Evolutionary conservation across 2,888 invertebrate genomes (phyloP).

Genomic region (Athalia rosae): DNA sequence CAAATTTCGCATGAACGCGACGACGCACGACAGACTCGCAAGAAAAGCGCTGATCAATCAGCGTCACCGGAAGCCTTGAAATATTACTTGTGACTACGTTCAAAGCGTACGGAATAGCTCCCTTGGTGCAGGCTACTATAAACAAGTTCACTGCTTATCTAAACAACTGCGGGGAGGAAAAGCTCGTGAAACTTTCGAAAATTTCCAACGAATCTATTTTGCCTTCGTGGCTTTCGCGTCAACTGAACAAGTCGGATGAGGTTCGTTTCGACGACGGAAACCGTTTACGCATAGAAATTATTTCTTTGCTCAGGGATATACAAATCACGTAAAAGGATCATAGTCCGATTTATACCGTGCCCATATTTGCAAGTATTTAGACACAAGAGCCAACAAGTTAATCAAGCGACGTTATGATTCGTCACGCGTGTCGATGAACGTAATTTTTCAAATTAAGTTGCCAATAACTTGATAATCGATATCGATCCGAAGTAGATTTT

Average conservation of each 20-base stretch:
- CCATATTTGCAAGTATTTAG: too few species aligned
- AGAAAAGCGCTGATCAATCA: constrained; percentile 22
- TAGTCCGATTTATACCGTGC: too few species aligned
- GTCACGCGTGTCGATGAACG: too few species aligned
- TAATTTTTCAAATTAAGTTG: too few species aligned
- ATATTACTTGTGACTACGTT: constrained; percentile 8
- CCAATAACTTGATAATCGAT: too few species aligned
- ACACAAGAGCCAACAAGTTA: too few species aligned
- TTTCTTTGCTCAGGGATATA: too few species aligned
- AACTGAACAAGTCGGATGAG: not conserved
- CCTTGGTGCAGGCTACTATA: not conserved
- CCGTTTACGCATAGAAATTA: too few species aligned
- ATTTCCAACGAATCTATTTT: not conserved
- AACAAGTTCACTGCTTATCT: not conserved
- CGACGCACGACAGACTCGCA: not conserved
- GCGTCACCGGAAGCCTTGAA: not conserved
- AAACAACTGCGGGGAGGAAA: not conserved
- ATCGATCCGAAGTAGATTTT: too few species aligned
- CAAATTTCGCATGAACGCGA: not conserved
- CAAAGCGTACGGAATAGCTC: constrained; percentile 12
- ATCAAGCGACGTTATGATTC: too few species aligned
- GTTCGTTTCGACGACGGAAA: not conserved
- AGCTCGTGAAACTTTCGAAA: not conserved
- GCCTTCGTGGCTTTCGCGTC: not conserved
- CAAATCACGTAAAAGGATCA: too few species aligned